phyloP scores from a whole-genome alignment of 2,888 invertebrate genomes.

The Bembecia ichneumoniformis region DNA sequence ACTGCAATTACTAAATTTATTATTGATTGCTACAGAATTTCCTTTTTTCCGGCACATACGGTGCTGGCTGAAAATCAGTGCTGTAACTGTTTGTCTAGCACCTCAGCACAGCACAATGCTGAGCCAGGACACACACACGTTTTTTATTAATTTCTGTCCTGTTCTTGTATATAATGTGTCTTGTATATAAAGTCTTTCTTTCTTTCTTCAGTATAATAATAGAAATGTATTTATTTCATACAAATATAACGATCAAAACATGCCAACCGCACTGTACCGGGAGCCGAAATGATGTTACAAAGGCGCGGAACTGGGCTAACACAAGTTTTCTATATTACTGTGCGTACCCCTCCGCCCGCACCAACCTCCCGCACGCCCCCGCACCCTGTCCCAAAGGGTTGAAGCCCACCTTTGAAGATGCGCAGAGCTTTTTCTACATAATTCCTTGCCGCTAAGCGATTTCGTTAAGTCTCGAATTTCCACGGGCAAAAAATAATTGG shows the following conservation, averaged over 20 bases:
- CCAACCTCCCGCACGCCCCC: conserved; percentile 12
- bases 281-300: conserved; percentile 72
- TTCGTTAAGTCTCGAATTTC: conserved; percentile 70
- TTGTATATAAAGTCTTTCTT: too few relatives aligned
- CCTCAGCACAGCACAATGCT: too few relatives aligned
- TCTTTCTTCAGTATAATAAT: too few relatives aligned
- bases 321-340: conserved; percentile 73
- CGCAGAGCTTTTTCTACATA: conserved; percentile 67
- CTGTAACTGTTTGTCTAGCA: too few relatives aligned
- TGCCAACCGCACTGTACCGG: conserved; percentile 27
- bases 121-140: too few relatives aligned
- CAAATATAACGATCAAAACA: conserved; percentile 19
- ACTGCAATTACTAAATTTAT: too few relatives aligned
- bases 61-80: too few relatives aligned
- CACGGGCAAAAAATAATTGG: conserved; percentile 67
- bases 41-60: too few relatives aligned
- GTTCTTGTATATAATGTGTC: too few relatives aligned
- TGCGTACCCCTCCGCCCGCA: conserved; percentile 41
- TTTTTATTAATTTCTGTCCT: too few relatives aligned
- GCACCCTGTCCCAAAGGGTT: conserved; percentile 47
- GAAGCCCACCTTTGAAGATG: conserved; percentile 68
- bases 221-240: not conserved
- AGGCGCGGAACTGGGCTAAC: conserved; percentile 72
- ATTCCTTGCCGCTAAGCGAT: conserved; percentile 67
- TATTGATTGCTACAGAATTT: too few relatives aligned